A percentile compares a stretch with the other conserved stretches of the same genome.
Evolutionary conservation across 2,113 vertebrate genomes (phyloP).

Genomic region (Sinocyclocheilus rhinocerous): DNA sequence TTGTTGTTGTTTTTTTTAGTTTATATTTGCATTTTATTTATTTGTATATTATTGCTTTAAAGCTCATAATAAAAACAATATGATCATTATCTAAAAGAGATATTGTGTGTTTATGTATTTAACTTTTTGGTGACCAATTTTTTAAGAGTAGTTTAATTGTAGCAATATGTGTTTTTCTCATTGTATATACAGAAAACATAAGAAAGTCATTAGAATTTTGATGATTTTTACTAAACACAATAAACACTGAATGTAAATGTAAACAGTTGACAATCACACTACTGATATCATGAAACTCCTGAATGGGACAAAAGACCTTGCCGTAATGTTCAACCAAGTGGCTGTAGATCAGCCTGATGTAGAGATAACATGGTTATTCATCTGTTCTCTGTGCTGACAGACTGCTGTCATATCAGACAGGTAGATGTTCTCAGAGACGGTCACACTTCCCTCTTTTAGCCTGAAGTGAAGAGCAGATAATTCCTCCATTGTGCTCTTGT

Average conservation of each 20-base stretch:
- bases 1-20: no score
- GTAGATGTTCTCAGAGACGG: background rate
- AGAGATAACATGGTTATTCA: background rate
- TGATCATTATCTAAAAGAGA: background rate
- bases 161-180: background rate
- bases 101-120: background rate
- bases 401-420: constrained; percentile 26
- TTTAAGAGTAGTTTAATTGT: background rate
- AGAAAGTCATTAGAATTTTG: no score
- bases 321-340: no score
- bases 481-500: constrained; percentile 47
- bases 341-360: no score
- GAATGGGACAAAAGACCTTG: background rate
- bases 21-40: no score
- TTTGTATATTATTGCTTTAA: background rate
- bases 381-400: constrained; percentile 31
- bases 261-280: background rate
- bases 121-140: background rate
- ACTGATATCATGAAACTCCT: background rate
- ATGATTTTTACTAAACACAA: no score
- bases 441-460: constrained; percentile 14
- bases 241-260: background rate
- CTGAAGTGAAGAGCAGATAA: constrained; percentile 46
- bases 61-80: background rate
- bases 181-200: background rate